A percentile compares a stretch with the other conserved stretches of the same genome.
Evolutionary conservation across 2,888 invertebrate species (phyloP).

Genomic region (Barypeithes pellucidus): DNA sequence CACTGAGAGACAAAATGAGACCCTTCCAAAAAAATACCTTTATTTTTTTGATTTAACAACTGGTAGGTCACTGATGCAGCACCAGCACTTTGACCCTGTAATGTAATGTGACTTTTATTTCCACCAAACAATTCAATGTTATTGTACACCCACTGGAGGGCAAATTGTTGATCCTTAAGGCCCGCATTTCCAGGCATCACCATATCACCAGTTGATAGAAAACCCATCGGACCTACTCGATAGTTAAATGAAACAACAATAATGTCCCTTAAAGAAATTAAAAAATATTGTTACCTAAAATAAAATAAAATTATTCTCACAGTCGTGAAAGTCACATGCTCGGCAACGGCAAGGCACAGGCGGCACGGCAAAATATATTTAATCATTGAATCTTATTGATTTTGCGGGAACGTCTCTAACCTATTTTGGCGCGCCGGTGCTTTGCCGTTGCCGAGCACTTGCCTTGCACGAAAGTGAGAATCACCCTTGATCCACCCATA

Average conservation of each 20-base stretch:
- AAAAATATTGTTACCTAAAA: no score
- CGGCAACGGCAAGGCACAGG: no score
- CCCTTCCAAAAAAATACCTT: conserved; percentile 13
- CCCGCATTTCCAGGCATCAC: conserved; percentile 48
- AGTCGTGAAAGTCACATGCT: no score
- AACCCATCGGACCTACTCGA: conserved; percentile 53
- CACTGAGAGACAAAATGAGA: neutral
- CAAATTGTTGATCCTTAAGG: conserved; percentile 49
- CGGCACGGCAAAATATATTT: no score
- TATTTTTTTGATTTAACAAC: conserved; percentile 39
- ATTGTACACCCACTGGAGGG: conserved; percentile 46
- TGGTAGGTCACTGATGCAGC: conserved; percentile 50
- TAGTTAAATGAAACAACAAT: conserved; percentile 47
- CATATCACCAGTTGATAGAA: conserved; percentile 44
- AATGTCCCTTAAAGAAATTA: conserved; percentile 33
- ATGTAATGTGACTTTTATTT: conserved; percentile 52
- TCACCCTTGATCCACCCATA: no score
- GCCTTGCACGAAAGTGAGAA: no score
- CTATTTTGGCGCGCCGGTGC: no score
- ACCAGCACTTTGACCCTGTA: conserved; percentile 53
- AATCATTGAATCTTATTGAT: no score
- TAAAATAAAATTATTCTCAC: no score
- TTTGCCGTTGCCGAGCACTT: no score
- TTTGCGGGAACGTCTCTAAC: no score
- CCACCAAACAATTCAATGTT: conserved; percentile 55